Evolutionary conservation across 1,140 invertebrate genomes (phyloP).

Genomic region (Steinernema khuongi): DNA sequence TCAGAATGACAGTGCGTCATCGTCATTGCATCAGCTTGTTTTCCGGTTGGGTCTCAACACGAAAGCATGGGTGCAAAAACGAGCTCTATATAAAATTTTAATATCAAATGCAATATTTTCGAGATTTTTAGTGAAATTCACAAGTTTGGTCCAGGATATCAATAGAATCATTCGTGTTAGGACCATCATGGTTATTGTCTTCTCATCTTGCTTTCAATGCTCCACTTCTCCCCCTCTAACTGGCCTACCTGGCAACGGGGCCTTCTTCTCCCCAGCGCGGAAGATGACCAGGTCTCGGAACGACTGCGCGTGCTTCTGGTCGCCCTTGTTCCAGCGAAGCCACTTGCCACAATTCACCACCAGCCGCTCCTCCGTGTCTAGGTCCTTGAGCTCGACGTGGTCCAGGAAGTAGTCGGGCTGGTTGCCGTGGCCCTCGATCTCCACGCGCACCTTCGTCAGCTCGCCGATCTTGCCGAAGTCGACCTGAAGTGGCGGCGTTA

Average conservation of each 20-base stretch:
- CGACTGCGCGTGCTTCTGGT: conserved; percentile 23
- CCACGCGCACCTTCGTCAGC: conserved; percentile 33
- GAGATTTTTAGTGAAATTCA: too few relatives aligned
- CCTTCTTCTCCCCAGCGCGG: not conserved
- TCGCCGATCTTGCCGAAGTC: conserved; percentile 38
- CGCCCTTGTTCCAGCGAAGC: conserved; percentile 8
- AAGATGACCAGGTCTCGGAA: conserved; percentile 36
- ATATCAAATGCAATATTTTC: too few relatives aligned
- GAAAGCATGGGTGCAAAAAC: too few relatives aligned
- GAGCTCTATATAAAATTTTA: too few relatives aligned
- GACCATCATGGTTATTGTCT: too few relatives aligned
- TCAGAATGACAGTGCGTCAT: too few relatives aligned
- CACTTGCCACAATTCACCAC: conserved; percentile 32
- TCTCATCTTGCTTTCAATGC: too few relatives aligned
- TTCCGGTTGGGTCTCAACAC: too few relatives aligned
- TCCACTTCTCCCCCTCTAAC: too few relatives aligned
- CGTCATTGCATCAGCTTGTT: too few relatives aligned
- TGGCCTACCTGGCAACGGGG: not conserved
- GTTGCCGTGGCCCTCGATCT: conserved; percentile 29
- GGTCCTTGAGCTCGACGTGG: conserved; percentile 31
- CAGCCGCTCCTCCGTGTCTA: conserved; percentile 37
- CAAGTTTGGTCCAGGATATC: too few relatives aligned
- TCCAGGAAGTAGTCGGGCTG: conserved; percentile 38
- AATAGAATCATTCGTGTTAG: too few relatives aligned
- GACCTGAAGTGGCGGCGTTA: conserved; percentile 20